phyloP scores from a whole-genome alignment of 2,888 invertebrate genomes.

The Pediacus dermestoides region DNA sequence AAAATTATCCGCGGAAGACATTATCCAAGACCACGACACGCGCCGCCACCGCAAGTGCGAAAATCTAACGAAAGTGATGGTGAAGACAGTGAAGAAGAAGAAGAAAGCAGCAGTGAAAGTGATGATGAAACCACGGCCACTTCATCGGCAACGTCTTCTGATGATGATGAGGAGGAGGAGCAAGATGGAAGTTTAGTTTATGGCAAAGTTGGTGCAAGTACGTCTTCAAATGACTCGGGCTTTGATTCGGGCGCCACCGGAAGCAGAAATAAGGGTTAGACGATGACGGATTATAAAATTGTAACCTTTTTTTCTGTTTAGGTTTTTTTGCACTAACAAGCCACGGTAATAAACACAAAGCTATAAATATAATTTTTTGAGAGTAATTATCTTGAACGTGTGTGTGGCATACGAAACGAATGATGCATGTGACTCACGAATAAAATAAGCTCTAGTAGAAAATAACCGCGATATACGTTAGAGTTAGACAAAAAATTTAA shows the following conservation, averaged over 20 bases:
- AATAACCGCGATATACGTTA: no score
- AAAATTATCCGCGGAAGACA: constrained; percentile 46
- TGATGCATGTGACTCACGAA: no score
- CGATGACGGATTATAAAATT: constrained; percentile 30
- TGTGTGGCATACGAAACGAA: no score
- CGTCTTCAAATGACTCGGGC: constrained; percentile 81
- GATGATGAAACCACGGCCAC: constrained; percentile 39
- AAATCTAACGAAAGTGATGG: constrained; percentile 14
- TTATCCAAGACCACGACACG: constrained; percentile 41
- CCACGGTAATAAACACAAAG: no score
- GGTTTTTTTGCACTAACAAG: constrained; percentile 14
- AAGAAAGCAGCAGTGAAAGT: constrained; percentile 40
- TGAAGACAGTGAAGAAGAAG: constrained; percentile 31
- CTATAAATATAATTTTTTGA: no score
- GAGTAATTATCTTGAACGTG: no score
- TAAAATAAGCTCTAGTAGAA: no score
- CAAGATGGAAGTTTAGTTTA: constrained; percentile 39
- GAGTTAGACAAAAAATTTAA: no score
- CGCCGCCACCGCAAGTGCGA: constrained; percentile 21
- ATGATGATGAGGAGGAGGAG: constrained; percentile 26
- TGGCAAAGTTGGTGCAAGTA: constrained; percentile 57
- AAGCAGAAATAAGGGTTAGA: constrained; percentile 61
- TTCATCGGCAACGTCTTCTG: constrained; percentile 33
- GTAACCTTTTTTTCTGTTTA: constrained; percentile 25
- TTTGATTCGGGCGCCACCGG: constrained; percentile 66